Evolutionary conservation across 2,797 vertebrate species (phyloP).

Genomic region (Notoglanidium macrostoma): DNA sequence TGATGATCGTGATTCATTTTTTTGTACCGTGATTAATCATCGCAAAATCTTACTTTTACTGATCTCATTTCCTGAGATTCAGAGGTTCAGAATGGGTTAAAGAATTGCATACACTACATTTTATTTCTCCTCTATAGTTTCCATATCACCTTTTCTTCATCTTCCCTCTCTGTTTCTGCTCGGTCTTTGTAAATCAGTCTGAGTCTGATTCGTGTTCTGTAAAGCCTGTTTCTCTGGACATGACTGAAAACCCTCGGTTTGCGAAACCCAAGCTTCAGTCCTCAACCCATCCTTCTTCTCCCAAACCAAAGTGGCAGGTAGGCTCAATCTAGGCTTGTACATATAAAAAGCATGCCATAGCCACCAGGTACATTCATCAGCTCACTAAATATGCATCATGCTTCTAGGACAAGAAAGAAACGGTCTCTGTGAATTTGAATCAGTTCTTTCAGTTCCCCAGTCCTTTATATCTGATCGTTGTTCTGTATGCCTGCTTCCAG

Average conservation of each 20-base stretch:
- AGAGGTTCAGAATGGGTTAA: background rate
- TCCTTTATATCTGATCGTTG: background rate
- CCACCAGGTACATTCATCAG: background rate
- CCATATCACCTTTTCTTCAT: background rate
- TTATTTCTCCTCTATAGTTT: background rate
- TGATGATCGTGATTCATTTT: too few relatives aligned
- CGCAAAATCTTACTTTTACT: background rate
- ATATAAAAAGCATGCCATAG: background rate
- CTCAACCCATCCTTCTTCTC: conserved; percentile 66
- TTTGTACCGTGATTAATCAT: too few relatives aligned
- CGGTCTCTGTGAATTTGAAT: background rate
- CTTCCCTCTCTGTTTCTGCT: conserved; percentile 22
- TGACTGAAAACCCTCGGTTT: conserved; percentile 81
- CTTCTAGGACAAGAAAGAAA: background rate
- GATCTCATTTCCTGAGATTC: background rate
- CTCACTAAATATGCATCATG: background rate
- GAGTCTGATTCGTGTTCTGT: conserved; percentile 57
- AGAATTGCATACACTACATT: background rate
- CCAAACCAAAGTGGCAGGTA: conserved; percentile 91
- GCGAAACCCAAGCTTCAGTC: conserved; percentile 76
- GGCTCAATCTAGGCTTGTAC: conserved; percentile 49
- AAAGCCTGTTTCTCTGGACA: conserved; percentile 67
- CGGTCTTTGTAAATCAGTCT: conserved; percentile 36
- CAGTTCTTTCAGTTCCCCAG: background rate
- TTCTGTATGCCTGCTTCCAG: conserved; percentile 58